Evolutionary conservation across 2,113 vertebrate species (phyloP).

Genomic region (Hippocampus abdominalis): DNA sequence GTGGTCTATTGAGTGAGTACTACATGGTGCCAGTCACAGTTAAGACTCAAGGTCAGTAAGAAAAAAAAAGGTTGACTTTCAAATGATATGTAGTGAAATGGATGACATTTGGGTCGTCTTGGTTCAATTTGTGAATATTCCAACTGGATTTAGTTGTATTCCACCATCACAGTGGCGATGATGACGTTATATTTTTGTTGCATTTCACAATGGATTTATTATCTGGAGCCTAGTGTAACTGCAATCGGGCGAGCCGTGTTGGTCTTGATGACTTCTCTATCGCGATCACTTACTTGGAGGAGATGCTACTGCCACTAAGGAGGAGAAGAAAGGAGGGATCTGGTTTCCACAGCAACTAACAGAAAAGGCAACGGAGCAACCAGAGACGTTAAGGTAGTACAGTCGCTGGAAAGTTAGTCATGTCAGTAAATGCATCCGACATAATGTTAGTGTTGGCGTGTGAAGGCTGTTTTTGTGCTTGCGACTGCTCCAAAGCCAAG

Average conservation of each 20-base stretch:
- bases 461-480: conserved; percentile 5
- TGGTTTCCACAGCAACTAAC: not conserved
- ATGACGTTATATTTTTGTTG: conserved; percentile 50
- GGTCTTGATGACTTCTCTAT: conserved; percentile 18
- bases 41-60: conserved; percentile 56
- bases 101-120: not conserved
- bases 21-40: conserved; percentile 65
- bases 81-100: not conserved
- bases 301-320: conserved; percentile 26
- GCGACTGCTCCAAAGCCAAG: conserved; percentile 6
- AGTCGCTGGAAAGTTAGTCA: not conserved
- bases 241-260: conserved; percentile 14
- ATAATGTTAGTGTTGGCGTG: not conserved
- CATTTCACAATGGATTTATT: conserved; percentile 64
- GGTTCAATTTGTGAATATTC: not conserved
- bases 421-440: not conserved
- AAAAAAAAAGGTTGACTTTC: not conserved
- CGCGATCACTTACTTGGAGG: conserved; percentile 19
- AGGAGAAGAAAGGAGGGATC: conserved; percentile 14
- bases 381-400: conserved; percentile 40
- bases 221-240: conserved; percentile 31
- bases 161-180: conserved; percentile 27
- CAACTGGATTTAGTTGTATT: conserved; percentile 5
- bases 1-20: conserved; percentile 54
- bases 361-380: conserved; percentile 13